These are phyloP conservation scores for Dasysyrphus tricinctus DNA, from an alignment of 2,888 invertebrate genomes.

Conservation along the genomic window DNA sequence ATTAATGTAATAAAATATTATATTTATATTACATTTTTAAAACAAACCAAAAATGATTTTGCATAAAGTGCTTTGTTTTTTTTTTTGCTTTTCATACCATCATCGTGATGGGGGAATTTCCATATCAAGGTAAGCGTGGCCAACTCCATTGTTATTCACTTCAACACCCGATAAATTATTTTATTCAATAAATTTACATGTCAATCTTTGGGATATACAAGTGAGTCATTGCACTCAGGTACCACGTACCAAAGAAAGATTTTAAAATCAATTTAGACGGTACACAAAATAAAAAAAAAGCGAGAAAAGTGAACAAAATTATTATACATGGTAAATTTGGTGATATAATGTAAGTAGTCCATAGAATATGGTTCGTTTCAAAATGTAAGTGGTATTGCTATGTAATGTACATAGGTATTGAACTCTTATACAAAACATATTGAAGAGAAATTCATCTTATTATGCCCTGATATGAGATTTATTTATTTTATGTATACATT, in stretches of 20 bases:
- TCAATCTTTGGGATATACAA: constrained; percentile 22
- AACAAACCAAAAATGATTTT: constrained; percentile 42
- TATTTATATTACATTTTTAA: constrained; percentile 11
- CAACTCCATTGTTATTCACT: not conserved
- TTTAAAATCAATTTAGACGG: constrained; percentile 6
- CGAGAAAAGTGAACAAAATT: not conserved
- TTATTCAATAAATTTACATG: constrained; percentile 35
- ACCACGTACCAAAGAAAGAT: not conserved
- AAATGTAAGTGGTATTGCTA: too few species aligned
- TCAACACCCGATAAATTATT: not conserved
- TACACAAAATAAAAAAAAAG: not conserved
- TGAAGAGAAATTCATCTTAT: too few species aligned
- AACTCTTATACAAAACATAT: too few species aligned
- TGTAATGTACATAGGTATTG: too few species aligned
- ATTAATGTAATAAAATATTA: constrained; percentile 36
- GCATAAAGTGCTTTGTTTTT: constrained; percentile 15
- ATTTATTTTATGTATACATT: too few species aligned
- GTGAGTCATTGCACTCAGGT: constrained; percentile 9
- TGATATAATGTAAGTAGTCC: too few species aligned
- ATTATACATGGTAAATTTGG: not conserved
- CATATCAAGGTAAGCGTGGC: constrained; percentile 9
- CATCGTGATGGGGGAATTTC: not conserved
- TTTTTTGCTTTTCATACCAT: constrained; percentile 6
- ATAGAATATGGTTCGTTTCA: too few species aligned
- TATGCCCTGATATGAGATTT: too few species aligned